Evolutionary conservation across 2,797 vertebrate species (phyloP).

Genomic region (Myotis daubentonii): DNA sequence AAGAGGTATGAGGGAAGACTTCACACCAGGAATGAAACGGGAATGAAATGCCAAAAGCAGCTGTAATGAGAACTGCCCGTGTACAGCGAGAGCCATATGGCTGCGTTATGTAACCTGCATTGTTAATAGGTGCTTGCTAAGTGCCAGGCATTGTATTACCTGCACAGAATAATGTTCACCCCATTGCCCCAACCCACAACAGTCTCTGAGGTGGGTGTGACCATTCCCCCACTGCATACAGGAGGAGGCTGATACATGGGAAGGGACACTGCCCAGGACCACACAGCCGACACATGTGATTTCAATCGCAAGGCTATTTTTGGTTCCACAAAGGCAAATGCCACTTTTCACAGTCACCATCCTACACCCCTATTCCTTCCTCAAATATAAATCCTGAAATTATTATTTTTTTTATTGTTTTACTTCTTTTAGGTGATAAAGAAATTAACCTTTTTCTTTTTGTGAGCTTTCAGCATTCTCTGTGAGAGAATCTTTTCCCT

Average conservation of each 20-base stretch:
- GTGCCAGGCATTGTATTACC: not conserved
- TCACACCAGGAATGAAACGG: not conserved
- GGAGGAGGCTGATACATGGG: not conserved
- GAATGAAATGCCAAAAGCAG: not conserved
- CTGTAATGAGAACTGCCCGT: not conserved
- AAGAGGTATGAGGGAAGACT: not conserved
- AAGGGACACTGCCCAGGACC: not conserved
- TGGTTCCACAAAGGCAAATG: not conserved
- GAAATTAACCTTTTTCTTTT: not conserved
- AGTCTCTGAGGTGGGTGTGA: fast-evolving
- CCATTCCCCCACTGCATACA: not conserved
- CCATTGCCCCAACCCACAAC: not conserved
- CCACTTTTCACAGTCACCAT: not conserved
- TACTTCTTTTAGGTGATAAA: constrained; percentile 14
- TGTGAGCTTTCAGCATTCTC: not conserved
- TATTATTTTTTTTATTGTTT: constrained; percentile 34
- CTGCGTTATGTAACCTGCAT: not conserved
- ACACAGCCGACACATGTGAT: not conserved
- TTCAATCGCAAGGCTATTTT: not conserved
- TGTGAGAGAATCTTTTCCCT: not conserved
- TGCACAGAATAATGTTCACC: not conserved
- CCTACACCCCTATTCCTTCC: not conserved
- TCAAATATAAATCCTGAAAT: constrained; percentile 5
- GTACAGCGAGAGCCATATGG: not conserved
- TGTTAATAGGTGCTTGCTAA: not conserved